phyloP scores from a whole-genome alignment of 2,113 vertebrate genomes.

The crab-eating macaque (Macaca fascicularis) region DNA sequence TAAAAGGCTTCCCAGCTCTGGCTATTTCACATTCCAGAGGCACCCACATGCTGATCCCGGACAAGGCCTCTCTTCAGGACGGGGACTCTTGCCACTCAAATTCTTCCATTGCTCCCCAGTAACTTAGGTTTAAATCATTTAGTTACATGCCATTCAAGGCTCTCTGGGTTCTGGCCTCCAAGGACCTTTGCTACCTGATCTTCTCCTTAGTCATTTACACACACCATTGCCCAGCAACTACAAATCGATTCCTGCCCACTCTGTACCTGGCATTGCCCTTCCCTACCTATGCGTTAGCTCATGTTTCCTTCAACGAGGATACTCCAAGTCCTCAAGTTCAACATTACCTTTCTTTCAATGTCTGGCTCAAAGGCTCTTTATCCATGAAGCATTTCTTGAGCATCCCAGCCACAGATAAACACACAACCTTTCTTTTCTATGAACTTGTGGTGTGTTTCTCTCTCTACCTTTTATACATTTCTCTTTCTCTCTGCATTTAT shows the following conservation, averaged over 20 bases:
- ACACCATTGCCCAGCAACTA: neutral
- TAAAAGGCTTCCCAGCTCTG: rapidly evolving
- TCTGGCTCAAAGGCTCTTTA: neutral
- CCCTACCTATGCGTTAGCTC: neutral
- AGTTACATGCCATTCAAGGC: neutral
- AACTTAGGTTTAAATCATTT: neutral
- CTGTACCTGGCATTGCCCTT: neutral
- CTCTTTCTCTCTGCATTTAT: neutral
- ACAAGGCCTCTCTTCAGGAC: neutral
- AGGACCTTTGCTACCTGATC: neutral
- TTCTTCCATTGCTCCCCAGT: neutral
- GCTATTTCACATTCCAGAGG: neutral
- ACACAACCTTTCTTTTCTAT: neutral
- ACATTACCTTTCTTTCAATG: neutral
- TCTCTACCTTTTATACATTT: neutral
- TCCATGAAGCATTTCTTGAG: neutral
- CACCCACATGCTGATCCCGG: neutral
- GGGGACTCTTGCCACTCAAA: neutral
- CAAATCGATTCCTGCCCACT: neutral
- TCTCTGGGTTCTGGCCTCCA: neutral
- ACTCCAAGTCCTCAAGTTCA: neutral
- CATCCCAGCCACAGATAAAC: neutral
- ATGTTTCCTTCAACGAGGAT: neutral
- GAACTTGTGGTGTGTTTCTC: rapidly evolving
- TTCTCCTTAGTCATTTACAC: neutral